Evolutionary conservation across 2,888 invertebrate species (phyloP).

Genomic region (Magallana nippona): DNA sequence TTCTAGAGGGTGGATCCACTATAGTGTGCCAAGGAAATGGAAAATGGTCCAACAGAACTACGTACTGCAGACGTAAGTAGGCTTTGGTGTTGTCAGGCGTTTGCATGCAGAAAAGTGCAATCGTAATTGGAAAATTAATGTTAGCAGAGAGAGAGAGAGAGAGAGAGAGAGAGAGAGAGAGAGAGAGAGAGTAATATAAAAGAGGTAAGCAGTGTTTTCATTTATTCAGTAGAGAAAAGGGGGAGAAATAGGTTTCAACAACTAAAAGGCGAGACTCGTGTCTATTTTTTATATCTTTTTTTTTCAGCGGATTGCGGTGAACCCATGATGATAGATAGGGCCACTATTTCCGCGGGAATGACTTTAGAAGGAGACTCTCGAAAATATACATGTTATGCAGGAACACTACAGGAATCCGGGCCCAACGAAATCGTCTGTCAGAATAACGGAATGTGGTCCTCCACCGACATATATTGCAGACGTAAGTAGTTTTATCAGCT

Average conservation of each 20-base stretch:
- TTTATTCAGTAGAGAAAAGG: no score
- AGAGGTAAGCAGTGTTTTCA: no score
- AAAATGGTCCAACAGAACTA: not conserved
- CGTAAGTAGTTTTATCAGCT: not conserved
- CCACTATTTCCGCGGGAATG: not conserved
- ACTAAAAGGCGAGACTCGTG: no score
- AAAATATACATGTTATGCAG: conserved; percentile 2
- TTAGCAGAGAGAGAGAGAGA: no score
- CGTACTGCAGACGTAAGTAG: conserved; percentile 37
- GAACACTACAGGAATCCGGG: conserved; percentile 15
- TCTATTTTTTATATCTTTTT: not conserved
- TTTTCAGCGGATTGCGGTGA: conserved; percentile 34
- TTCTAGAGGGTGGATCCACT: conserved; percentile 20
- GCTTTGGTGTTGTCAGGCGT: no score
- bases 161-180: no score
- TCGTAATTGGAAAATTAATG: no score
- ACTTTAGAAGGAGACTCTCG: conserved; percentile 24
- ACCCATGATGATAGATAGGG: not conserved
- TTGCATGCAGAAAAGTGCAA: no score
- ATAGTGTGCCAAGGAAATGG: conserved; percentile 36
- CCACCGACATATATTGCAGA: conserved; percentile 26
- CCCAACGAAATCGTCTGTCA: conserved; percentile 22
- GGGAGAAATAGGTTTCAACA: no score
- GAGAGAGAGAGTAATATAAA: no score
- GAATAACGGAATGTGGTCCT: conserved; percentile 28